Conservation (phyloP, 1,140 invertebrate species). For the Platyscapa corneri region DNA sequence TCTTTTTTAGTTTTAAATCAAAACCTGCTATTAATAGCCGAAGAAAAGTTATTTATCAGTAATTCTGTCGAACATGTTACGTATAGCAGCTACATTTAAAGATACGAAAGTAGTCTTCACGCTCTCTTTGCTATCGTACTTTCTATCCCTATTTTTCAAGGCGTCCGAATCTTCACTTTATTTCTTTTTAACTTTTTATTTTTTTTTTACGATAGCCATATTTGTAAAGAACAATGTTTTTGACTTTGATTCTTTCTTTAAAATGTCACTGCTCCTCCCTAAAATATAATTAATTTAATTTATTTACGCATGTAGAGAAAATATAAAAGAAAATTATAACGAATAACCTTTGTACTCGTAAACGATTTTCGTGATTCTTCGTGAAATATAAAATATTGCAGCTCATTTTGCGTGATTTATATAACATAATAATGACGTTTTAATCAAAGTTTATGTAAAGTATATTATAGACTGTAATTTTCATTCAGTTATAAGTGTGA, state of each 20-base stretch:
- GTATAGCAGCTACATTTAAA: neutral
- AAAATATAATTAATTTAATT: no score
- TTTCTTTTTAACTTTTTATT: neutral
- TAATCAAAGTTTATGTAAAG: neutral
- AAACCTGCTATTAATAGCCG: neutral
- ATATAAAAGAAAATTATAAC: no score
- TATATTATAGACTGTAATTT: no score
- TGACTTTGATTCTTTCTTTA: no score
- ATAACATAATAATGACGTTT: slow-evolving; percentile 3
- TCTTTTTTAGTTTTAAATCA: neutral
- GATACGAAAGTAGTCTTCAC: slow-evolving; percentile 21
- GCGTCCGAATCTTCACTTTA: neutral
- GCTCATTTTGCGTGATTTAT: no score
- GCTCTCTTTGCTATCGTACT: slow-evolving; percentile 20
- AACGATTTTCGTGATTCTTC: no score
- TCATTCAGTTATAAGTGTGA: no score
- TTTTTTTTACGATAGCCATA: neutral
- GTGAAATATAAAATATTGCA: no score
- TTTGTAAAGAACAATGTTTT: no score
- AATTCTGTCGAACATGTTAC: slow-evolving; percentile 21
- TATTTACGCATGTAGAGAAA: no score
- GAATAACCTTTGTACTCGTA: no score
- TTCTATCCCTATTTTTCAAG: slow-evolving; percentile 17
- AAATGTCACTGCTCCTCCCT: no score
- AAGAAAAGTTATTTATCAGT: slow-evolving; percentile 1